Conservation (phyloP, 2,113 vertebrate species). For the Elaphurus davidianus region DNA sequence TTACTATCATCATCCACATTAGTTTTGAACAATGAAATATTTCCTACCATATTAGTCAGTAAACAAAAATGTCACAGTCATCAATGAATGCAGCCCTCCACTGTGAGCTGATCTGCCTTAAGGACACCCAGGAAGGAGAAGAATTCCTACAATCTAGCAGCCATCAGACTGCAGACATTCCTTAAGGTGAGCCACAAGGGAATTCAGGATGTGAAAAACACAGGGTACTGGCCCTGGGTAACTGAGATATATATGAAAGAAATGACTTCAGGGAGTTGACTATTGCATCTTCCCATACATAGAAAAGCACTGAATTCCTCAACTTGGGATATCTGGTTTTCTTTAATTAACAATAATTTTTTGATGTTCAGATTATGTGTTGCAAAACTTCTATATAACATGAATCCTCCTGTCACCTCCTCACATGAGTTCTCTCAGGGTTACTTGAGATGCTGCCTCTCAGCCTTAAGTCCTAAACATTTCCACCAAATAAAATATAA, state of each 20-base stretch:
- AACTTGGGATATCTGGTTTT: background rate
- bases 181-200: background rate
- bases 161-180: background rate
- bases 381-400: background rate
- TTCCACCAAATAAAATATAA: background rate
- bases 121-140: background rate
- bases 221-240: background rate
- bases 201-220: background rate
- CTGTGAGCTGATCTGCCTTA: background rate
- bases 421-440: background rate
- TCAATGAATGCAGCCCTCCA: background rate
- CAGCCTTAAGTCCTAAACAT: background rate
- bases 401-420: background rate
- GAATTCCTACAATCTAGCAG: background rate
- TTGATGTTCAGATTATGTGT: background rate
- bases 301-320: background rate
- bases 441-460: background rate
- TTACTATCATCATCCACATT: background rate
- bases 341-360: background rate
- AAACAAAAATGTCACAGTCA: background rate
- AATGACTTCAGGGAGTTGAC: background rate
- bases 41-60: background rate
- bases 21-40: background rate
- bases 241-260: background rate
- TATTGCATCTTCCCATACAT: background rate